Conservation (phyloP, 2,113 vertebrate genomes). For the Nanorana parkeri region DNA sequence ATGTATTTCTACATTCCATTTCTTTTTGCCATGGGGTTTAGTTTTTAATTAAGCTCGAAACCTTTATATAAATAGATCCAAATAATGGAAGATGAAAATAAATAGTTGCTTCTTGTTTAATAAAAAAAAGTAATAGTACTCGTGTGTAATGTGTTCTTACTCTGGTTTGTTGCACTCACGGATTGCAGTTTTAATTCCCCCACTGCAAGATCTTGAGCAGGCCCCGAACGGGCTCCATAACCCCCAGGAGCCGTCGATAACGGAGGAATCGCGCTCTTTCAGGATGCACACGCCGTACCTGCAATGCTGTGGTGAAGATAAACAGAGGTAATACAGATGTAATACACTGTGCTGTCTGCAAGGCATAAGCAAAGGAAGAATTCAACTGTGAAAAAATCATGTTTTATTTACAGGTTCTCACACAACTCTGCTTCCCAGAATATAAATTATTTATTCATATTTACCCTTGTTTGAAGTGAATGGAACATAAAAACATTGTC, state of each 20-base stretch:
- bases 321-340: conserved; percentile 1
- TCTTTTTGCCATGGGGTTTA: no score
- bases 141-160: conserved; percentile 74
- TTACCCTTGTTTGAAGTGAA: no score
- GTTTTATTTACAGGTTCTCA: not conserved
- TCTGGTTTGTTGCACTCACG: conserved; percentile 94
- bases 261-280: conserved; percentile 82
- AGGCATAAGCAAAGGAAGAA: not conserved
- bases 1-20: no score
- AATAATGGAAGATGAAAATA: no score
- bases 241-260: conserved; percentile 91
- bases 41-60: no score
- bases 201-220: conserved; percentile 93
- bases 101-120: no score
- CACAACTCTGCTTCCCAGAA: not conserved
- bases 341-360: conserved; percentile 3
- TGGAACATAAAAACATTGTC: no score
- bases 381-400: not conserved
- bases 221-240: conserved; percentile 93
- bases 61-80: no score
- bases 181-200: conserved; percentile 90
- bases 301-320: conserved; percentile 83
- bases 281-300: conserved; percentile 89
- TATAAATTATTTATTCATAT: not conserved
- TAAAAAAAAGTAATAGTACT: no score